These are phyloP conservation scores for Eptesicus fuscus DNA, from an alignment of 2,113 vertebrate species.

Conservation along the genomic window DNA sequence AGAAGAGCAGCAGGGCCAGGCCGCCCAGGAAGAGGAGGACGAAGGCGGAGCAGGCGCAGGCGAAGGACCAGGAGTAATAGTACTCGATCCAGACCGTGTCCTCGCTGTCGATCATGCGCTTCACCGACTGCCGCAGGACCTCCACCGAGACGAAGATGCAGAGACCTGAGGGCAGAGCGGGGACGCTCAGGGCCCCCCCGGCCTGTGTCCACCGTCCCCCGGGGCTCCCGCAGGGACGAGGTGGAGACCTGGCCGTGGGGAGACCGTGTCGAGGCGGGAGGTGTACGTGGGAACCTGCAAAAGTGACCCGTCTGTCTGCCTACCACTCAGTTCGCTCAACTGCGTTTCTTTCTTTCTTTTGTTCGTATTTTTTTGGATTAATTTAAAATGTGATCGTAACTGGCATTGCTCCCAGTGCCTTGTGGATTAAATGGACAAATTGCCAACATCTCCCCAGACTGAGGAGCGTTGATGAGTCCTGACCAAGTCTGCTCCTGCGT, in stretches of 20 bases:
- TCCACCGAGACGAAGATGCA: constrained; percentile 95
- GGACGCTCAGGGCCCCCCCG: neutral
- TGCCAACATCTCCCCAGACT: fast-evolving
- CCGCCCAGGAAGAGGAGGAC: constrained; percentile 92
- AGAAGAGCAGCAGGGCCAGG: constrained; percentile 89
- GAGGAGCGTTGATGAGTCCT: fast-evolving
- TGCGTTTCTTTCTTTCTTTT: neutral
- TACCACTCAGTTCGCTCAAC: fast-evolving
- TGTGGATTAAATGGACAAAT: neutral
- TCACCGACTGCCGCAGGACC: constrained; percentile 97
- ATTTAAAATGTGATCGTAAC: too few relatives aligned
- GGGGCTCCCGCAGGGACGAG: neutral
- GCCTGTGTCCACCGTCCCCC: neutral
- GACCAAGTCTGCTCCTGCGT: neutral
- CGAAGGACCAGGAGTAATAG: constrained; percentile 94
- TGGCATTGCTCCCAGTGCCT: neutral
- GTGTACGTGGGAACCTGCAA: neutral
- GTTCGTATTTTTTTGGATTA: neutral
- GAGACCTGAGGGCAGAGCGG: constrained; percentile 83
- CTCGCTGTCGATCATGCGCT: constrained; percentile 95
- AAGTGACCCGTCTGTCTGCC: neutral
- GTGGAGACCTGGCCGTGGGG: neutral
- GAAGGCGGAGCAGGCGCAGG: constrained; percentile 90
- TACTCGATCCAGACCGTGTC: constrained; percentile 93
- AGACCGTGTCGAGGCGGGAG: fast-evolving